A percentile compares a stretch with the other conserved stretches of the same genome.
Evolutionary conservation across 2,113 vertebrate genomes (phyloP).

Genomic region (Lethenteron reissneri): DNA sequence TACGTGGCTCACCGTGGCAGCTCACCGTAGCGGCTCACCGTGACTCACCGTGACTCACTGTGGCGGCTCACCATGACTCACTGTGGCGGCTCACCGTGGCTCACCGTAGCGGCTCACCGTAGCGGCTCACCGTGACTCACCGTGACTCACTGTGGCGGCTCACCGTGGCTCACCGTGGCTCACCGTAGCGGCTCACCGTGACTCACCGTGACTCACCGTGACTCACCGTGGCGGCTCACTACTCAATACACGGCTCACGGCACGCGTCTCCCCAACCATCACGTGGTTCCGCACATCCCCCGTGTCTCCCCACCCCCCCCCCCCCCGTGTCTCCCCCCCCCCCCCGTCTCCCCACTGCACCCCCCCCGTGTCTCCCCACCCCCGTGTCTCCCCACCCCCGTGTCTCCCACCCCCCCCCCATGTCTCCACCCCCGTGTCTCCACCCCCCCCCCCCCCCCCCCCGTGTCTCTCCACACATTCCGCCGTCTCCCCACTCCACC

Average conservation of each 20-base stretch:
- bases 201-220: not conserved
- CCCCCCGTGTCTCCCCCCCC: not conserved
- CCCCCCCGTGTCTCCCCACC: not conserved
- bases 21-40: too few relatives aligned
- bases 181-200: not conserved
- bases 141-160: too few relatives aligned
- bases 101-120: not conserved
- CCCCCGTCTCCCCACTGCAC: too few relatives aligned
- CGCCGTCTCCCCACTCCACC: not conserved
- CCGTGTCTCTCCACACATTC: not conserved
- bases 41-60: not conserved
- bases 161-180: too few relatives aligned
- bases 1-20: constrained; percentile 28
- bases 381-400: too few relatives aligned
- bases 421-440: too few relatives aligned
- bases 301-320: not conserved
- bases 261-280: not conserved
- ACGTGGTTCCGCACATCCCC: not conserved
- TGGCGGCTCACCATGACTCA: not conserved
- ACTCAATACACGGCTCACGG: not conserved
- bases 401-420: too few relatives aligned
- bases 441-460: too few relatives aligned
- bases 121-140: too few relatives aligned
- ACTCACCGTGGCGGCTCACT: not conserved
- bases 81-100: not conserved